Base-by-base conservation (phyloP, 2,113 vertebrate genomes). In the Sylvia atricapilla region DNA sequence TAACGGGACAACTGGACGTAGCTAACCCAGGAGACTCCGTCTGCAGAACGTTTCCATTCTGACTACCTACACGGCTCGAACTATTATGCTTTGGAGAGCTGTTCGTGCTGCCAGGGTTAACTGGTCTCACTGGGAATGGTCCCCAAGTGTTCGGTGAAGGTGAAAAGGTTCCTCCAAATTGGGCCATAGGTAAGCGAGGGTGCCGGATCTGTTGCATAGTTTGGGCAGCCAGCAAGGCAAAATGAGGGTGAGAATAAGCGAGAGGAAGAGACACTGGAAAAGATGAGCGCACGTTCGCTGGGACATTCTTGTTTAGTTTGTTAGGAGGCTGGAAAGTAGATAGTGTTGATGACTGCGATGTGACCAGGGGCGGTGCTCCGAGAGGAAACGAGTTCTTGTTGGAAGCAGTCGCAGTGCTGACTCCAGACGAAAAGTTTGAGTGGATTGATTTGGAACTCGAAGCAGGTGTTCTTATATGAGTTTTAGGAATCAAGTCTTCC, bases 151-250 rank as follows among this genome's bases (percentile, higher is more conserved):
- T 99, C 35, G 99, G 98, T 27, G 99, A 98, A 24, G 99, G 98
- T 64, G 99, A 98, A 97, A 99, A 99, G 58, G 99, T 99, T 93
- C 99, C 99, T 92, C 99, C 99, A 88, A 99, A 99, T 41, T 99
- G 99, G 35, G 99, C 99, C 99, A 99, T 99, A 73, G 99, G 99
- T 94, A 99, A 98, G 86, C 99, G 99, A 95, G 99, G 99, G 97
- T 99, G 99, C 87, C 99, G 98, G 96, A 99, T 99, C 98, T 99
- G 99, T 97, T 99, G 99, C 99, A 99, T 99, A 98, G 99, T 99
- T 97, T 99, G 99, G 86, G 99, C 99, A 93, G 99, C 99, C 95
- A 99, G 98, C 66, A 99, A 97, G 86, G 99, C 99, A 97, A 99
- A 98, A 97, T 99, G 99, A 93, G 99, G 99, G 96, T 99, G 99